Conservation (phyloP, 2,797 vertebrate species). For the Takifugu ocellatus region DNA sequence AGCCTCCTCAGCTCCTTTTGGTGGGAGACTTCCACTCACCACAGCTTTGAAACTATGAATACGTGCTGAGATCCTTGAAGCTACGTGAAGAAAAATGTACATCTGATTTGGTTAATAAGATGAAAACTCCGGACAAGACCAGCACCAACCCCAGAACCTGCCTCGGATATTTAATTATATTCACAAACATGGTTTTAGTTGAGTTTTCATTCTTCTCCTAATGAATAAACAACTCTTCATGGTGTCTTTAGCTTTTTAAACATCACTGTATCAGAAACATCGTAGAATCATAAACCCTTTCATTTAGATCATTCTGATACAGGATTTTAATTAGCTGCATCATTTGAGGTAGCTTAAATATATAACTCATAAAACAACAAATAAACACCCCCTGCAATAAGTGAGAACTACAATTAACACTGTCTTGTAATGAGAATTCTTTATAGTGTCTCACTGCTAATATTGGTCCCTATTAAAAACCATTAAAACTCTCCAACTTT, state of each 20-base stretch:
- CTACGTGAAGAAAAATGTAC: no score
- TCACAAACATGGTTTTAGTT: no score
- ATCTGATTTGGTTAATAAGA: no score
- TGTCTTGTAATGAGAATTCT: background rate
- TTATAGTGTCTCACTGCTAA: background rate
- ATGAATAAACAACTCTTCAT: no score
- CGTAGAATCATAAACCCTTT: background rate
- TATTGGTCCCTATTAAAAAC: background rate
- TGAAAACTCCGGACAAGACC: no score
- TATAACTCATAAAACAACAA: background rate
- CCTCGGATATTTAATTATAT: no score
- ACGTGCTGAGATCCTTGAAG: background rate
- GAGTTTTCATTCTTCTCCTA: no score
- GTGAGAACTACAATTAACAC: background rate
- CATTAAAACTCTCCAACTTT: background rate
- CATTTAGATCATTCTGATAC: background rate
- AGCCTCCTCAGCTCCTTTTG: slow-evolving; percentile 37
- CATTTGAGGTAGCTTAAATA: no score
- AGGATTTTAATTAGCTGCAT: no score
- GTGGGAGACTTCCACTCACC: slow-evolving; percentile 21
- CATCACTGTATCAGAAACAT: no score
- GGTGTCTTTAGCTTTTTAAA: no score
- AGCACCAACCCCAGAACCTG: no score
- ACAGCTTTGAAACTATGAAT: slow-evolving; percentile 1
- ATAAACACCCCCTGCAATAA: background rate